Base-by-base conservation (phyloP, 2,888 invertebrate species). In the Drosophila borealis region DNA sequence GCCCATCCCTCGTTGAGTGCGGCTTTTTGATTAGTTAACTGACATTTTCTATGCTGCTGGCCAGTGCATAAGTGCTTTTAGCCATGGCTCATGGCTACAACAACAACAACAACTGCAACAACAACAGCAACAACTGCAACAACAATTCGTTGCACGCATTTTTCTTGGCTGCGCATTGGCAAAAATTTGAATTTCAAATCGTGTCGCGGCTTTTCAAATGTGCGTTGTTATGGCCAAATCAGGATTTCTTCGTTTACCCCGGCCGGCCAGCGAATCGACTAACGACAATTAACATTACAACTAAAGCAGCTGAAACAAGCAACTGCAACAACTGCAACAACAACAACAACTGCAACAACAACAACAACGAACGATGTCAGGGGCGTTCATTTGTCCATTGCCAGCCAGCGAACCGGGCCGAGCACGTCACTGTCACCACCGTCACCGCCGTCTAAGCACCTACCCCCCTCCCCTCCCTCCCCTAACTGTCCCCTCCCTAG, bases 371-470 rank as follows among this genome's bases (percentile, higher is more conserved):
- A 85, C 87, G 86, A 84, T 85, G 85, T 85, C 85, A 85, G 87
- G 85, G 85, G 87, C 85, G 87, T 88, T 88, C 84, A 86, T 88
- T 85, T 84, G 83, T 84, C 83, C 83, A 83, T 83, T 83, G 83
- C 83, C 88, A 83, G 88, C 75, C 75, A 81, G 75, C 81, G 75
- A 77, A 75, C 71, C 78, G 80, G 78, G 78, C 78, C 78, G 81
- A 78, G 81, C 81, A 85, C 83, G 88, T 83, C 83, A 83, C 83
- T 83, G 83, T 83, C 83, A 83, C 82, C 87, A 65, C 61, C 72
- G 74, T 70, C 80, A 80, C 66, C 63, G 63, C 51, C 65, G 70
- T 66, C 75, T 73, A 63, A 69, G 62, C 80, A 65, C 53, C 76
- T 53, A 44, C 64, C 10, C 71, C 37, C 46, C 55, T 2, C n/a